These are phyloP conservation scores for Tichodroma muraria DNA, from an alignment of 2,113 vertebrate species.

Conservation along the genomic window DNA sequence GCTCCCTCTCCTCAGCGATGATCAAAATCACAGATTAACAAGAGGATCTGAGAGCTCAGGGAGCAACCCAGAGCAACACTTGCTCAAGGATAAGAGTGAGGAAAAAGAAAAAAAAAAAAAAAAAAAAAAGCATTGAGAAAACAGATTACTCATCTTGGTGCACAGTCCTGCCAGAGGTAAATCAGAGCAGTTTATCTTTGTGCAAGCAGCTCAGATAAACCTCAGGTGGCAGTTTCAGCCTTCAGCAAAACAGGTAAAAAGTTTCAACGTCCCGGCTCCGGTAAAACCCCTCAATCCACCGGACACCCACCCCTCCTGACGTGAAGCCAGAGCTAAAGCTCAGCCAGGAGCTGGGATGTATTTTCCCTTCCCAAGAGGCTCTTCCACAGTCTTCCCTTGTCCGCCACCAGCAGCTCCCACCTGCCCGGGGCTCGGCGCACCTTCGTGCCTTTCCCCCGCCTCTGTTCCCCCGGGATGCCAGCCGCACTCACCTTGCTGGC, in stretches of 20 bases:
- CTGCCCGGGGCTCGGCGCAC: accelerated
- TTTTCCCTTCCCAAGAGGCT: background rate
- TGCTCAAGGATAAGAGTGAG: background rate
- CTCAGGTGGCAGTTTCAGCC: background rate
- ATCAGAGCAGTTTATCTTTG: background rate
- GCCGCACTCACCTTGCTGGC: constrained; percentile 68
- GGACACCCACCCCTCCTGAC: accelerated
- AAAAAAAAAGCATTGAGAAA: background rate
- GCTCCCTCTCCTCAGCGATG: background rate
- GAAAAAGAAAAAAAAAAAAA: background rate
- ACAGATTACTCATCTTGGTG: background rate
- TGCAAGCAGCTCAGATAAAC: background rate
- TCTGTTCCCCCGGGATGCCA: background rate
- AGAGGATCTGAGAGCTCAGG: background rate
- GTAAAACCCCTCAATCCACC: background rate
- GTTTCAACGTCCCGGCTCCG: accelerated
- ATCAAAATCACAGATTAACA: constrained; percentile 34
- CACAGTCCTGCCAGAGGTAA: background rate
- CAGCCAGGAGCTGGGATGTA: background rate
- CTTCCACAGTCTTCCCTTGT: accelerated
- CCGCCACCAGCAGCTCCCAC: background rate
- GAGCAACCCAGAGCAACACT: background rate
- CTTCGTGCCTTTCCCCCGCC: background rate
- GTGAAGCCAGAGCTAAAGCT: background rate
- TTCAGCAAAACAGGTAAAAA: background rate